Percentiles rank a stretch among this genome's conserved stretches.
Conservation (phyloP, 1,140 invertebrate genomes). For the Drosophila triauraria region DNA sequence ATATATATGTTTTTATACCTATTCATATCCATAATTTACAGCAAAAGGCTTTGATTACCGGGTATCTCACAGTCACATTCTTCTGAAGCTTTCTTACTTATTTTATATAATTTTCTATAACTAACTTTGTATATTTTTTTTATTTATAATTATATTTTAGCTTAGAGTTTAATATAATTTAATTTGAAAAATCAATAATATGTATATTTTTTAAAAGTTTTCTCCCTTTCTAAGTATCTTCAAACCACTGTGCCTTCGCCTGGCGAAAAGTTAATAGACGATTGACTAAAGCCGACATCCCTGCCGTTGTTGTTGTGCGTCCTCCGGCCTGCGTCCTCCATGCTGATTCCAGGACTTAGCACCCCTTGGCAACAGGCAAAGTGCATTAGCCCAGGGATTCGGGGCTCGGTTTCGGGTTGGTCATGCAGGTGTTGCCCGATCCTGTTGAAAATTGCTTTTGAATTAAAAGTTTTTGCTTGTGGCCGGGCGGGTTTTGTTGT, state of each 20-base stretch:
- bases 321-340: constrained; percentile 3
- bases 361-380: constrained; percentile 73
- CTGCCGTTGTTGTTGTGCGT: constrained; percentile 25
- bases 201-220: neutral
- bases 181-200: no score
- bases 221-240: neutral
- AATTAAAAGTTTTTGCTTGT: constrained; percentile 72
- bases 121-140: no score
- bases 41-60: no score
- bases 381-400: constrained; percentile 63
- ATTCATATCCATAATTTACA: no score
- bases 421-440: constrained; percentile 74
- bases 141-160: no score
- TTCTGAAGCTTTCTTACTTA: no score
- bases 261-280: constrained; percentile 81
- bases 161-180: no score
- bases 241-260: constrained; percentile 27
- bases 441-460: constrained; percentile 61
- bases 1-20: no score
- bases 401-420: constrained; percentile 33
- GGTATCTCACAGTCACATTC: no score
- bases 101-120: neutral
- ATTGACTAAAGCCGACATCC: constrained; percentile 78
- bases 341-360: constrained; percentile 59
- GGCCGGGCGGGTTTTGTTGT: constrained; percentile 78